Conservation (phyloP, 2,797 vertebrate genomes). For the Linurgus olivaceus region DNA sequence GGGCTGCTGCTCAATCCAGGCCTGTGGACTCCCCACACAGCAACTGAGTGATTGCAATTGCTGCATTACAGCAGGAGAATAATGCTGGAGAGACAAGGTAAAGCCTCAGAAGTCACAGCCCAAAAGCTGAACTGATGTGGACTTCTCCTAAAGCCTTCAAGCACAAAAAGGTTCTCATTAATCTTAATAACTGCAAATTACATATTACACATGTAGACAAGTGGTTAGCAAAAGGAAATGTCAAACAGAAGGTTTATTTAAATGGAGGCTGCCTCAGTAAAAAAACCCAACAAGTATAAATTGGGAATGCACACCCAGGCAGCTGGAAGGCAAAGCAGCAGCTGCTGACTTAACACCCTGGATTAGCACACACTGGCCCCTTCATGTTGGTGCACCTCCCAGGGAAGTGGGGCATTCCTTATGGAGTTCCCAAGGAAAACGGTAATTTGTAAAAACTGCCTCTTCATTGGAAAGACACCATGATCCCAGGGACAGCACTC, state of each 20-base stretch:
- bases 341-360: not conserved
- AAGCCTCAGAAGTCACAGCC: not conserved
- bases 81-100: not conserved
- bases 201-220: accelerated
- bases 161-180: not conserved
- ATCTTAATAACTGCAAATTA: not conserved
- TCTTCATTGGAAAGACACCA: not conserved
- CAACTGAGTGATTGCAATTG: not conserved
- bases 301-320: not conserved
- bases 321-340: not conserved
- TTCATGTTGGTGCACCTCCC: not conserved
- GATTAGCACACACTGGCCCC: not conserved
- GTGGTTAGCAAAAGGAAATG: not conserved
- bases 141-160: not conserved
- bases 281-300: not conserved
- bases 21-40: not conserved
- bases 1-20: not conserved
- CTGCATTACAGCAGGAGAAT: not conserved
- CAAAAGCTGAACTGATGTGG: not conserved
- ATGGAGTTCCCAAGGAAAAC: not conserved
- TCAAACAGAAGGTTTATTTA: not conserved
- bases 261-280: not conserved
- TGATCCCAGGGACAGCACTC: not conserved
- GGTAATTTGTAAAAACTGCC: not conserved
- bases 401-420: not conserved